These are phyloP conservation scores for Trinorchestia longiramus DNA, from an alignment of 1,140 invertebrate genomes.

Conservation along the genomic window DNA sequence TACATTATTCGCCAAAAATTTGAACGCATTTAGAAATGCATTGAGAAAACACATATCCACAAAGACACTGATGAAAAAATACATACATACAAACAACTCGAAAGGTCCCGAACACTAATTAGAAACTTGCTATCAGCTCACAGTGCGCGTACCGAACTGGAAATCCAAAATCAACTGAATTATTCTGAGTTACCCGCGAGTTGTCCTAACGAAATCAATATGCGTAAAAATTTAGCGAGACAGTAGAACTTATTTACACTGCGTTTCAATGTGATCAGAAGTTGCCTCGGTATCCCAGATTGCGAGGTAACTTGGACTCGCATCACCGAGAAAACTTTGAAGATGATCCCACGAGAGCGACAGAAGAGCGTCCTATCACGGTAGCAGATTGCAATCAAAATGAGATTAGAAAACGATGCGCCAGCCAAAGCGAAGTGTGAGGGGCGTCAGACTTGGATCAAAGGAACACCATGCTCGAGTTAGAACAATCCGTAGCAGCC, in stretches of 20 bases:
- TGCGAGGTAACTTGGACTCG: conserved; percentile 43
- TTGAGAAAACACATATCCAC: neutral
- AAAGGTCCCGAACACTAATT: neutral
- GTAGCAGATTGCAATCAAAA: conserved; percentile 38
- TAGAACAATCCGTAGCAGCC: neutral
- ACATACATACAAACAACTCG: neutral
- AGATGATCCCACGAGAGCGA: conserved; percentile 15
- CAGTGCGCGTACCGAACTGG: neutral
- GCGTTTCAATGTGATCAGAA: neutral
- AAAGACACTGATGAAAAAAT: neutral
- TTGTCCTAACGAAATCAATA: neutral
- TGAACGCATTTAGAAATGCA: neutral
- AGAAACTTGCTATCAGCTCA: neutral
- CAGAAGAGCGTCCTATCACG: neutral
- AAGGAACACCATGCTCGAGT: neutral
- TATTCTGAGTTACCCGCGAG: neutral
- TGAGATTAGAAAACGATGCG: conserved; percentile 47
- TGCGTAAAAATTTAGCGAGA: neutral
- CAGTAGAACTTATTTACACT: neutral
- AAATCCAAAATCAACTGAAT: neutral
- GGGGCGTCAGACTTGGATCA: neutral
- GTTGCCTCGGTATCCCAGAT: neutral
- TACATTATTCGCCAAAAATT: neutral
- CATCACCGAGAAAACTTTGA: conserved; percentile 38
- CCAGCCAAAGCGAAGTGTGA: neutral